phyloP scores from a whole-genome alignment of 2,888 invertebrate species.

The Brenthis daphne region DNA sequence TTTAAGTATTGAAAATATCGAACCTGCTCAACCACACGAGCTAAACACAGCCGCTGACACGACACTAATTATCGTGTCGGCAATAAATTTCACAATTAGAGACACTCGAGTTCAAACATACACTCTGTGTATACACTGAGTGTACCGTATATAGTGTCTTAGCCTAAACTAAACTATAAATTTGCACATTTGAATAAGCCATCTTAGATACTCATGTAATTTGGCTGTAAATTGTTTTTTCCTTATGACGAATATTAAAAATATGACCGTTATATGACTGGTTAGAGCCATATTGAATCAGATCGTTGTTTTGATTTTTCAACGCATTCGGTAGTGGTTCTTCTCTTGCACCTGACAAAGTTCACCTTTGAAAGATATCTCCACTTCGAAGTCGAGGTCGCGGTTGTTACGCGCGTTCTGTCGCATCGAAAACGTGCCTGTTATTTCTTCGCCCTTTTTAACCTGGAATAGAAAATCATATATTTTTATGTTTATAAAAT shows the following conservation, averaged over 20 bases:
- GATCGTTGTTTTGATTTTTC: constrained; percentile 52
- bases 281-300: neutral
- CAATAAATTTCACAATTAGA: too few species aligned
- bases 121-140: too few species aligned
- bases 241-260: neutral
- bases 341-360: constrained; percentile 91
- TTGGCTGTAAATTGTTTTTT: constrained; percentile 17
- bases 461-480: constrained; percentile 63
- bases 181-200: too few species aligned
- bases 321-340: constrained; percentile 96
- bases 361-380: constrained; percentile 95
- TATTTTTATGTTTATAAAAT: too few species aligned
- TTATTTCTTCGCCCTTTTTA: constrained; percentile 96
- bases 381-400: constrained; percentile 97
- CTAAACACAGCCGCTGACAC: too few species aligned
- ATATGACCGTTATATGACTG: neutral
- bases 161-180: too few species aligned
- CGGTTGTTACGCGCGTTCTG: constrained; percentile 98
- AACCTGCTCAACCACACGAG: too few species aligned
- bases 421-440: constrained; percentile 95
- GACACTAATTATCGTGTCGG: too few species aligned
- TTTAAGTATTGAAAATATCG: too few species aligned
- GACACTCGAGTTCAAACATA: too few species aligned
- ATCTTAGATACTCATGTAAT: constrained; percentile 3
- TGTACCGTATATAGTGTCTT: too few species aligned